Percentiles rank a stretch among this genome's conserved stretches.
Conservation (phyloP, 2,113 vertebrate genomes). For the Psittacula cyanocephala region DNA sequence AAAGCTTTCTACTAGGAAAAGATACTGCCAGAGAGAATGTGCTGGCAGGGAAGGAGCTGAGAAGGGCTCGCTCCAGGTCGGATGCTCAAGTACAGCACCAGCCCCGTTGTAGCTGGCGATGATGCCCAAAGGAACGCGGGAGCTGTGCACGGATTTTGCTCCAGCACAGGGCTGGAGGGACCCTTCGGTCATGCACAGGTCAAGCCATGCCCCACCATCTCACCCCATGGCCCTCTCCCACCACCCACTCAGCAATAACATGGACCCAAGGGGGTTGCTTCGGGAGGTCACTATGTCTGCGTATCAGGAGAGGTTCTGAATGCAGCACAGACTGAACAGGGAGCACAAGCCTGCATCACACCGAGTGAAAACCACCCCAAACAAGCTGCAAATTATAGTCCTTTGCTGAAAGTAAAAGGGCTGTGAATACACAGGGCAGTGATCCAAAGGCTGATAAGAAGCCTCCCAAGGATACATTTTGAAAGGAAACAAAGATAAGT, state of each 20-base stretch:
- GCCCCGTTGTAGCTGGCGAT: rapidly evolving
- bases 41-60: constrained; percentile 1
- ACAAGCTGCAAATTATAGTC: neutral
- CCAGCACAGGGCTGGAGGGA: neutral
- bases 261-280: neutral
- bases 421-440: neutral
- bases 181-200: neutral
- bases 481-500: neutral
- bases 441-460: neutral
- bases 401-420: neutral
- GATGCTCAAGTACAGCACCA: neutral
- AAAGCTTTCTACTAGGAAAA: constrained; percentile 47
- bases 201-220: neutral
- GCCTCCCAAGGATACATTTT: neutral
- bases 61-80: neutral
- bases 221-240: neutral
- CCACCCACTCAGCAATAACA: neutral
- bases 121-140: rapidly evolving
- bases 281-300: rapidly evolving
- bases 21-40: constrained; percentile 29
- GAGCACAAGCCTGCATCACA: neutral
- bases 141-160: rapidly evolving
- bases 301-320: rapidly evolving
- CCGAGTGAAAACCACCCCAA: neutral
- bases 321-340: neutral